Evolutionary conservation across 2,888 invertebrate species (phyloP).

Genomic region (Desoria tigrina): DNA sequence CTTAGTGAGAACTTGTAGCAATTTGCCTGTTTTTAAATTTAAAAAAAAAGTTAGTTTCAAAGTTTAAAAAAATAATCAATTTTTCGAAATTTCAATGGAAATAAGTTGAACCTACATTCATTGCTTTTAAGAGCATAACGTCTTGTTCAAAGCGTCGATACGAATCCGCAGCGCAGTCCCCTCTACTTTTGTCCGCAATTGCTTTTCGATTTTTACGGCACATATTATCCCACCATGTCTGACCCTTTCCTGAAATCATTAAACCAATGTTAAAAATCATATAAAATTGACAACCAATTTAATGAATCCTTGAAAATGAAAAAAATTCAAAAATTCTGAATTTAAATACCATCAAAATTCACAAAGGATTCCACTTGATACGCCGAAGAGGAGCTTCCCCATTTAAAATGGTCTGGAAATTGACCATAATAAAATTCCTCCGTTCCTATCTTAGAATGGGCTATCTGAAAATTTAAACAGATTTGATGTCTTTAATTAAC

Average conservation of each 20-base stretch:
- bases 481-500: no score
- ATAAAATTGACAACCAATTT: constrained; percentile 1
- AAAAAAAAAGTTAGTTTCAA: background rate
- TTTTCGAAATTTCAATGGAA: background rate
- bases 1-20: constrained; percentile 58
- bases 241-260: background rate
- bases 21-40: constrained; percentile 32
- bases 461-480: no score
- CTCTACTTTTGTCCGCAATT: constrained; percentile 35
- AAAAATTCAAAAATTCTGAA: no score
- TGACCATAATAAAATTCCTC: constrained; percentile 21
- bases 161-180: constrained; percentile 39
- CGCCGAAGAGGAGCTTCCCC: constrained; percentile 55
- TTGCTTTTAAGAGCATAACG: constrained; percentile 37
- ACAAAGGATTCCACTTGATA: constrained; percentile 56
- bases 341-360: constrained; percentile 54
- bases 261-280: background rate
- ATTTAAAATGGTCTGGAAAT: constrained; percentile 54
- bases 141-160: constrained; percentile 44
- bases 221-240: background rate
- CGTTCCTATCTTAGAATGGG: background rate
- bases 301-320: no score
- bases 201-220: background rate
- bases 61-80: background rate
- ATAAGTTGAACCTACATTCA: constrained; percentile 34